Evolutionary conservation across 2,888 invertebrate species (phyloP).

Genomic region (Orthosia incerta): DNA sequence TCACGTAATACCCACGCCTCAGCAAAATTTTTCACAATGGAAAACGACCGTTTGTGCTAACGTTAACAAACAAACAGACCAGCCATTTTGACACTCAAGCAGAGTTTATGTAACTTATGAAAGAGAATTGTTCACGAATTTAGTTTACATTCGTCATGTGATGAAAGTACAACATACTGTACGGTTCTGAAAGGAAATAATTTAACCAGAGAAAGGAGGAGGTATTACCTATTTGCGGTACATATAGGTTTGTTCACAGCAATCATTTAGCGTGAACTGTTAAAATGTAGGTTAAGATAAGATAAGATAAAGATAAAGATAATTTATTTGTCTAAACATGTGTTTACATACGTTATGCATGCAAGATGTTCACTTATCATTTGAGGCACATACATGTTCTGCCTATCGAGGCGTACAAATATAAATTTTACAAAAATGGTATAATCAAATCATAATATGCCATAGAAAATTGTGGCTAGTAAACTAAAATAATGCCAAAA

Average conservation of each 20-base stretch:
- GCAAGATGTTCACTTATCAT: too few relatives aligned
- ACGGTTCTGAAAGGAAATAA: neutral
- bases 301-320: too few relatives aligned
- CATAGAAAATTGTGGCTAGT: too few relatives aligned
- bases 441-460: too few relatives aligned
- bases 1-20: slow-evolving; percentile 1
- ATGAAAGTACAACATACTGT: slow-evolving; percentile 14
- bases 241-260: neutral
- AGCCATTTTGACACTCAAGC: slow-evolving; percentile 10
- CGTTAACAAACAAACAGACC: slow-evolving; percentile 9
- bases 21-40: slow-evolving; percentile 27
- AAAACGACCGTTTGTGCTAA: neutral
- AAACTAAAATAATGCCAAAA: too few relatives aligned
- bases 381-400: too few relatives aligned
- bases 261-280: neutral
- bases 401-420: too few relatives aligned
- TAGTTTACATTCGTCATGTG: slow-evolving; percentile 10
- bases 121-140: slow-evolving; percentile 33
- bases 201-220: neutral
- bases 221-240: too few relatives aligned
- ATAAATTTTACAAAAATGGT: too few relatives aligned
- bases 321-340: too few relatives aligned
- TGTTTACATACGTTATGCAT: too few relatives aligned
- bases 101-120: slow-evolving; percentile 9
- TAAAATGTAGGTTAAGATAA: too few relatives aligned